A percentile compares a stretch with the other conserved stretches of the same genome.
These are phyloP conservation scores for Folsomia candida DNA, from an alignment of 2,888 invertebrate species.

Conservation along the genomic window DNA sequence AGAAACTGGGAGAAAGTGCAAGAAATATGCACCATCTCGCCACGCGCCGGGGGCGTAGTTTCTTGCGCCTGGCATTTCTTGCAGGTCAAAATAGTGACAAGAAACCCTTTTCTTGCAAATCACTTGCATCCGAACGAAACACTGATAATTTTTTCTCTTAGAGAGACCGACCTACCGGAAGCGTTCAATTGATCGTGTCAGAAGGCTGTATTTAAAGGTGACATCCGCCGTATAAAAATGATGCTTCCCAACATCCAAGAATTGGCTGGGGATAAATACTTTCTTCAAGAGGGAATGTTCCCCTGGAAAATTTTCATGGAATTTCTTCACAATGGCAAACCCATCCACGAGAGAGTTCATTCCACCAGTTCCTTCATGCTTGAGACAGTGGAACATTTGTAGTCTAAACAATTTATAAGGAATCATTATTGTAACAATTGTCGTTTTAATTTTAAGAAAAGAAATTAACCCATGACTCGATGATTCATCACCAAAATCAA, in stretches of 20 bases:
- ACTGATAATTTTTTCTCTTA: too few species aligned
- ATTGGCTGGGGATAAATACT: slow-evolving; percentile 64
- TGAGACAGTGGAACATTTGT: slow-evolving; percentile 64
- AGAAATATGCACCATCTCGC: too few species aligned
- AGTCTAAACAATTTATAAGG: slow-evolving; percentile 52
- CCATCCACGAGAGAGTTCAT: slow-evolving; percentile 74
- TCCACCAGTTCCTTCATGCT: slow-evolving; percentile 66
- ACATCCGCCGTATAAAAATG: slow-evolving; percentile 60
- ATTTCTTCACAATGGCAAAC: slow-evolving; percentile 63
- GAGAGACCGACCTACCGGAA: too few species aligned
- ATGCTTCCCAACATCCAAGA: slow-evolving; percentile 64
- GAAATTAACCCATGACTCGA: too few species aligned
- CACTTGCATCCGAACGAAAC: neutral
- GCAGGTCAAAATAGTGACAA: slow-evolving; percentile 67
- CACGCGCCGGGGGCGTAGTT: too few species aligned
- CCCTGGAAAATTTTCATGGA: slow-evolving; percentile 56
- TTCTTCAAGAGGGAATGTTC: slow-evolving; percentile 63
- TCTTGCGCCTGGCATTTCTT: too few species aligned
- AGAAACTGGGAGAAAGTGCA: neutral
- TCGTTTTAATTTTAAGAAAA: too few species aligned
- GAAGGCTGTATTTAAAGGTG: slow-evolving; percentile 61
- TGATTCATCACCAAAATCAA: too few species aligned
- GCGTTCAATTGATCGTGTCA: slow-evolving; percentile 62
- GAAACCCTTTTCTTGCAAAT: slow-evolving; percentile 55
- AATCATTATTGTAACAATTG: too few species aligned